Base-by-base conservation (phyloP, 2,888 invertebrate genomes). In the Zonitis immaculata region DNA sequence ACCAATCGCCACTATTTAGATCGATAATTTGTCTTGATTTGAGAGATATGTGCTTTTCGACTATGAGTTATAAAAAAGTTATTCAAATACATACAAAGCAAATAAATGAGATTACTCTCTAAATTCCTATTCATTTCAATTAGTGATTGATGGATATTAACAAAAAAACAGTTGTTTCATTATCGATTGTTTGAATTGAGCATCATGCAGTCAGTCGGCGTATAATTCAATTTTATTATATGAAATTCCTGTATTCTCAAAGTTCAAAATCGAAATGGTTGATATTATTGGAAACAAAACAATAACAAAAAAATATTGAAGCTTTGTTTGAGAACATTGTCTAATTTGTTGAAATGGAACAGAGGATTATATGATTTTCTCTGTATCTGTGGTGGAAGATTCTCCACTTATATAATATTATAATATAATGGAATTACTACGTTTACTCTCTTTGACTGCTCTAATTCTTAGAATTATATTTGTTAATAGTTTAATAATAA, bases 391-490 rank as follows among this genome's bases (percentile, higher is more conserved):
- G n/a, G n/a, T n/a, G n/a, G n/a, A n/a, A n/a, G n/a, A 8, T 22
- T 18, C 35, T 30, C 44, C 42, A 42, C 22, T 16, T 35, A 28
- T 39, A 18, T 47, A 47, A 32, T 22, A 27, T 47, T 44, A 30
- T 49, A 35, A 59, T 43, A 43, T 59, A 56, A 56, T 56, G 51
- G 52, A 51, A 54, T 61, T 54, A 55, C 35, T 51, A 53, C 56
- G 48, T 56, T 59, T 55, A 51, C 51, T 45, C 51, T 52, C 53
- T 59, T 52, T 56, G 57, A 57, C 56, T 57, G 54, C 54, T 51
- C 49, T 57, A 55, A 61, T 61, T 47, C 48, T 48, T 39, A 35
- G 58, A 50, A 55, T 54, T 56, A 61, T 54, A 55, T 57, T 48
- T 54, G 55, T 49, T 48, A 53, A 44, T 52, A 47, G 44, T 55